A percentile compares a stretch with the other conserved stretches of the same genome.
phyloP scores from a whole-genome alignment of 2,797 vertebrate species.

The Tamandua tetradactyla region DNA sequence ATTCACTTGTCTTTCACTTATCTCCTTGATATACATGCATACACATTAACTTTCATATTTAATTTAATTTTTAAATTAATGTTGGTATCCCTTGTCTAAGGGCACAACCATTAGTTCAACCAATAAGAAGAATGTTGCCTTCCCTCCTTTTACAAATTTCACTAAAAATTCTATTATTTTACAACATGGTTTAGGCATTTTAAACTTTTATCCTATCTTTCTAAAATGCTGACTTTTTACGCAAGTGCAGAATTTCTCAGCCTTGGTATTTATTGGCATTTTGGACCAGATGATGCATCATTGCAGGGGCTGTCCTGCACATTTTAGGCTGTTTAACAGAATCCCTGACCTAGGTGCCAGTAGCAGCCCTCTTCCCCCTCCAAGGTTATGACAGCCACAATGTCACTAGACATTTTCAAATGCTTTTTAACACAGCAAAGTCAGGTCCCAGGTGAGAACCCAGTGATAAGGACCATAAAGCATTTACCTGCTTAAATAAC shows the following conservation, averaged over 20 bases:
- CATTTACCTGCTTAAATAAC: neutral
- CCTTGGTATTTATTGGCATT: neutral
- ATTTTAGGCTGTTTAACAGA: too few relatives aligned
- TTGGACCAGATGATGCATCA: neutral
- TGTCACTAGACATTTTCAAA: neutral
- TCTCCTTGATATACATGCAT: neutral
- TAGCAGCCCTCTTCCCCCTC: neutral
- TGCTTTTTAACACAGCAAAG: neutral
- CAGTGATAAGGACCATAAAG: neutral
- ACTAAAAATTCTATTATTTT: neutral
- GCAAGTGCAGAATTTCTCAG: neutral
- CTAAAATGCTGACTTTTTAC: neutral
- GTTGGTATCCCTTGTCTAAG: neutral
- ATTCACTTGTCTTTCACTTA: neutral
- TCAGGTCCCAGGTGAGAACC: neutral
- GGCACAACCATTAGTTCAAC: neutral
- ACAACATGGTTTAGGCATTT: neutral
- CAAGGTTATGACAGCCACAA: neutral
- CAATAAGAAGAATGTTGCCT: neutral
- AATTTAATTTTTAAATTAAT: slow-evolving; percentile 51
- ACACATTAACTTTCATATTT: neutral
- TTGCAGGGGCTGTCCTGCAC: neutral
- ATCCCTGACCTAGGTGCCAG: neutral
- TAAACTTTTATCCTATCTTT: neutral
- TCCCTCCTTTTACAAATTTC: neutral